These are phyloP conservation scores for Microtus obscurus DNA, from an alignment of 2,797 vertebrate species.

Conservation along the genomic window DNA sequence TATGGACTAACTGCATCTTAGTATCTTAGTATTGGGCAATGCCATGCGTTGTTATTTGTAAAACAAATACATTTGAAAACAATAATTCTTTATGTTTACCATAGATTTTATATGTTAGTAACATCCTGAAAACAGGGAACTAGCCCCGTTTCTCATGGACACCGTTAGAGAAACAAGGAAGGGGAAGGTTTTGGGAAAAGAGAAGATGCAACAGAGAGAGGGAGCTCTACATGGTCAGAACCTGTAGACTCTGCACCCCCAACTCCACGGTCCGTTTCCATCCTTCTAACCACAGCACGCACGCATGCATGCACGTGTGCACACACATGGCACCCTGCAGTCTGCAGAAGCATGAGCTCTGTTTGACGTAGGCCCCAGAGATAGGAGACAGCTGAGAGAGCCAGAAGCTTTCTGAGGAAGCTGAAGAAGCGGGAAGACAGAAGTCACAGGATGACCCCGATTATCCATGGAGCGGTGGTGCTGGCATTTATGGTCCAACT, in stretches of 20 bases:
- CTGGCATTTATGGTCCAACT: not conserved
- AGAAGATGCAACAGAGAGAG: not conserved
- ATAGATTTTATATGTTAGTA: not conserved
- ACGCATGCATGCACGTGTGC: not conserved
- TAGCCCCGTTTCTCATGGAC: not conserved
- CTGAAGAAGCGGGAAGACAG: not conserved
- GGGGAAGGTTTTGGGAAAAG: not conserved
- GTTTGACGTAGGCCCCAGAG: not conserved
- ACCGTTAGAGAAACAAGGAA: not conserved
- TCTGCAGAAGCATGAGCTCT: not conserved
- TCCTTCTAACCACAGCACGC: not conserved
- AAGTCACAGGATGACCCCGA: not conserved
- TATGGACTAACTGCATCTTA: not conserved
- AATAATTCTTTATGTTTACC: not conserved
- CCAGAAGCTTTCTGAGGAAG: not conserved
- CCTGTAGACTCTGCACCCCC: not conserved
- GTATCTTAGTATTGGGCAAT: not conserved
- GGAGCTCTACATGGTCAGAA: not conserved
- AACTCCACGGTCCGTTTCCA: not conserved
- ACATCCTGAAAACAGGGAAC: not conserved
- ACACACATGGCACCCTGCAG: not conserved
- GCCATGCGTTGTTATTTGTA: not conserved
- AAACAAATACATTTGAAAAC: not conserved
- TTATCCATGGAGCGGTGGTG: too few species aligned
- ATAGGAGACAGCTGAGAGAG: not conserved